Base-by-base conservation (phyloP, 1,140 invertebrate genomes). In the Cydia pomonella region DNA sequence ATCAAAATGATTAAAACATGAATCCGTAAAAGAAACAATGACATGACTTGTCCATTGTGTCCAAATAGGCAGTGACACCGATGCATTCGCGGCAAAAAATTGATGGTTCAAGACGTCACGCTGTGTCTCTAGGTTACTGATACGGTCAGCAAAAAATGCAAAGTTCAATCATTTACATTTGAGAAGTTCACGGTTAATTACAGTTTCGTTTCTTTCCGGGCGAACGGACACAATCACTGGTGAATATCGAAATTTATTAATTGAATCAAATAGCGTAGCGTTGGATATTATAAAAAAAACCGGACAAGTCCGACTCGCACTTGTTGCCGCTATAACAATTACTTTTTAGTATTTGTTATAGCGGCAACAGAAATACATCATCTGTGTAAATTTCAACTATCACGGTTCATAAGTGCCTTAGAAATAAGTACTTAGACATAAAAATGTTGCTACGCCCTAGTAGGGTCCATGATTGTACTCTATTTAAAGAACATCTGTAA, bases 1-100 rank as follows among this genome's bases (percentile, higher is more conserved):
- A 29, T 25, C 62, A 63, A 63, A 21, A 63, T 69, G 29, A 38
- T 33, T 69, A 69, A 64, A 69, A 69, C 64, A 69, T 69, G 27
- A 69, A 9, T 21, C 64, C 64, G 29, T 69, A 69, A 69, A 69
- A 41, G 64, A 33, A 69, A 69, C 64, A 69, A 69, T 69, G 64
- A 41, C 6, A 38, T 69, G 27, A 10, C n/a, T 41, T 69, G 33
- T 18, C n/a, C 64, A 69, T 69, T 69, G 64, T 69, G n/a, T 38
- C 29, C 29, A 18, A 69, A 41, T 69, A 69, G 29, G 64, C 13
- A 16, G 25, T 13, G 23, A 33, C 16, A 69, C 18, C 13, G 64
- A 33, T 69, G 64, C 64, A 69, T 69, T 18, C 29, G n/a, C n/a
- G 29, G n/a, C 27, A 33, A 41, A 69, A 69, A 64, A 25, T 33